Evolutionary conservation across 2,113 vertebrate genomes (phyloP).

Genomic region (Ursus arctos): DNA sequence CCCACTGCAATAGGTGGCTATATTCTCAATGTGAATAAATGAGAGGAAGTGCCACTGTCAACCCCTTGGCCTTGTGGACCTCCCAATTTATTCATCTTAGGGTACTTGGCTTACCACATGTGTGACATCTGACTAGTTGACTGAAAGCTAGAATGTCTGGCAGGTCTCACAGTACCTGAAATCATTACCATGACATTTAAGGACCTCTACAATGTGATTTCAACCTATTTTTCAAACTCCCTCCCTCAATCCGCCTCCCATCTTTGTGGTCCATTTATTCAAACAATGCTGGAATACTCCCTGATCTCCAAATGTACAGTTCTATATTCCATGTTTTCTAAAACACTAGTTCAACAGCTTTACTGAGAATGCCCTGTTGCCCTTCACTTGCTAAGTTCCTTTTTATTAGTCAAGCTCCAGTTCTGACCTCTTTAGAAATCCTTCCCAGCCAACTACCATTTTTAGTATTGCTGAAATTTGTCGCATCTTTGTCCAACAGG

Average conservation of each 20-base stretch:
- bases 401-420: not conserved
- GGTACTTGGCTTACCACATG: not conserved
- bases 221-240: not conserved
- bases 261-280: not conserved
- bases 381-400: not conserved
- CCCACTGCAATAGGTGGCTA: not conserved
- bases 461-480: not conserved
- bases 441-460: not conserved
- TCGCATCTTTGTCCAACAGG: not conserved
- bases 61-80: rapidly evolving
- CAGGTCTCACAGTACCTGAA: not conserved
- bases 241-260: not conserved
- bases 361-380: not conserved
- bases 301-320: not conserved
- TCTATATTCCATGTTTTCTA: not conserved
- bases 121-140: not conserved
- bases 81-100: not conserved
- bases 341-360: not conserved
- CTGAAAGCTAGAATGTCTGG: not conserved
- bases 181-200: not conserved
- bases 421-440: not conserved
- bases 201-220: not conserved
- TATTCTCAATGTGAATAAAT: not conserved
- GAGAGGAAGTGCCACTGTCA: not conserved
- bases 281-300: not conserved